Evolutionary conservation across 2,113 vertebrate species (phyloP).

Genomic region (Crypturellus undulatus): DNA sequence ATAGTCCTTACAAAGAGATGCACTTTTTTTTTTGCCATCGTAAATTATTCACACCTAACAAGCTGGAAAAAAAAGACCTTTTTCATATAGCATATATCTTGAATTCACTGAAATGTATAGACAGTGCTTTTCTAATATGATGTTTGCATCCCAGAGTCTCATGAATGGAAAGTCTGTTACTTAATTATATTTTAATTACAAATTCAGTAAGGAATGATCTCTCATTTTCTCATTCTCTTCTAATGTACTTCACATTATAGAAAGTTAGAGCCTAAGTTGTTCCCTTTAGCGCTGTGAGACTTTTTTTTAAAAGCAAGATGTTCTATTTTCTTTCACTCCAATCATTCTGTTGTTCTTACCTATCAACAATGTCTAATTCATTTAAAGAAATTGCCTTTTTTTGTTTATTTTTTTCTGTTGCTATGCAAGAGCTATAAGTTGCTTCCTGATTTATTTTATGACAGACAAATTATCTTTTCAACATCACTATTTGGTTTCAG

Average conservation of each 20-base stretch:
- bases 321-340: background rate
- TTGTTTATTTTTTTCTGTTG: background rate
- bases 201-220: background rate
- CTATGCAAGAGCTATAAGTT: background rate
- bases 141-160: background rate
- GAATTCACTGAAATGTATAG: slow-evolving; percentile 16
- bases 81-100: slow-evolving; percentile 14
- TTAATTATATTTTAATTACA: slow-evolving; percentile 56
- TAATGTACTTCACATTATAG: slow-evolving; percentile 30
- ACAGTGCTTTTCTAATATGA: background rate
- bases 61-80: slow-evolving; percentile 11
- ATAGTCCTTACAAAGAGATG: slow-evolving; percentile 20
- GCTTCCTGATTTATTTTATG: background rate
- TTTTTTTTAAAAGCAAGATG: slow-evolving; percentile 25
- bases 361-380: background rate
- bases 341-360: background rate
- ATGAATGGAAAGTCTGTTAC: background rate
- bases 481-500: background rate
- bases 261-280: slow-evolving; percentile 3
- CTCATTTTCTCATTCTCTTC: background rate
- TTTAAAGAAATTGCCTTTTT: background rate
- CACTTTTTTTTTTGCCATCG: slow-evolving; percentile 17
- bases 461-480: background rate
- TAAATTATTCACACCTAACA: slow-evolving; percentile 59
- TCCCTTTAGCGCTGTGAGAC: slow-evolving; percentile 1